A percentile compares a stretch with the other conserved stretches of the same genome.
Evolutionary conservation across 2,888 invertebrate species (phyloP).

Genomic region (Lacanobia wlatinum): DNA sequence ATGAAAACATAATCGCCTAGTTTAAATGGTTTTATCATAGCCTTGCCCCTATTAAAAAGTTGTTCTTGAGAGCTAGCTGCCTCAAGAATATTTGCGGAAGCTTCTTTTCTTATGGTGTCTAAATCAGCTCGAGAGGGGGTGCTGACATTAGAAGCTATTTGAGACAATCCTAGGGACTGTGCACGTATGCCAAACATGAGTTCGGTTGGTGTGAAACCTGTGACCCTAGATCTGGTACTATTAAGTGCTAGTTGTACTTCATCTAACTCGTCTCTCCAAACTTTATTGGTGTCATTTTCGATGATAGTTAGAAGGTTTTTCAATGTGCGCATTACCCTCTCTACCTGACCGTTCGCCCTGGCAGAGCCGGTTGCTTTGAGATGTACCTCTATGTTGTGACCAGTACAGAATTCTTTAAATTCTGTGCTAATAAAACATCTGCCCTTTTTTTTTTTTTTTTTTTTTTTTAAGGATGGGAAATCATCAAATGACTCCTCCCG

Average conservation of each 20-base stretch:
- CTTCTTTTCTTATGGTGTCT: background rate
- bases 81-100: conserved; percentile 1
- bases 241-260: conserved; percentile 1
- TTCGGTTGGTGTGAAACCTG: background rate
- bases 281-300: conserved; percentile 1
- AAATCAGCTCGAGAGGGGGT: too few relatives aligned
- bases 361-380: background rate
- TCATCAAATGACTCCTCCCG: too few relatives aligned
- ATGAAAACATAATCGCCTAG: background rate
- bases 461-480: too few relatives aligned
- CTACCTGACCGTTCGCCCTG: background rate
- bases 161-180: conserved; percentile 1
- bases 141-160: conserved; percentile 7
- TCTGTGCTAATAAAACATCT: too few relatives aligned
- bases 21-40: conserved; percentile 5
- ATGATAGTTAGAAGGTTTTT: background rate
- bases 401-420: background rate
- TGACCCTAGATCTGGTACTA: conserved; percentile 1
- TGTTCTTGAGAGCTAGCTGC: too few relatives aligned
- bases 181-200: conserved; percentile 1
- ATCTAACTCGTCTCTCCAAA: too few relatives aligned
- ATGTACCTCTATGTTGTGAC: background rate
- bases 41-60: too few relatives aligned
- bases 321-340: background rate
- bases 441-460: too few relatives aligned